Conservation (phyloP, 2,888 invertebrate species). For the Scaptodrosophila latifasciaeformis region DNA sequence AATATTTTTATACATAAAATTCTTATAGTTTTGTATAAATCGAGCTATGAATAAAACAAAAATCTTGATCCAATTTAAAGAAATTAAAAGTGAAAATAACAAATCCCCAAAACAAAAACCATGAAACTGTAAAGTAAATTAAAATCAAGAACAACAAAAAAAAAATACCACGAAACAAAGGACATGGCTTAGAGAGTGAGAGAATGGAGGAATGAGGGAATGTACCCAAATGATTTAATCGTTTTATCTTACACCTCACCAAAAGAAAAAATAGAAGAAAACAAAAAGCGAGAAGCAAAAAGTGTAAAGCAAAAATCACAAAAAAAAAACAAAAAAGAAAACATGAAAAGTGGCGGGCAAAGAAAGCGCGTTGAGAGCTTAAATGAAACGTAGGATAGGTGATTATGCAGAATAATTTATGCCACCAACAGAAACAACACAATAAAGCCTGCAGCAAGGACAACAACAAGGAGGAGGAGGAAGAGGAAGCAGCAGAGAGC, state of each 20-base stretch:
- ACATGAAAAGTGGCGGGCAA: slow-evolving; percentile 12
- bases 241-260: slow-evolving; percentile 43
- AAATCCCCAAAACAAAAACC: too few relatives aligned
- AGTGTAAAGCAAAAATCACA: too few relatives aligned
- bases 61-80: too few relatives aligned
- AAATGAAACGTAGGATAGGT: slow-evolving; percentile 55
- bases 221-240: slow-evolving; percentile 54
- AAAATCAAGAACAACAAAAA: neutral
- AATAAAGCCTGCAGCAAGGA: slow-evolving; percentile 7
- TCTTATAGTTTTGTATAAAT: too few relatives aligned
- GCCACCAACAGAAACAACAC: slow-evolving; percentile 30
- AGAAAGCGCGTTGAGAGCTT: slow-evolving; percentile 43
- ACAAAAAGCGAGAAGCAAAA: slow-evolving; percentile 9
- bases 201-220: too few relatives aligned
- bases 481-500: slow-evolving; percentile 33
- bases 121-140: too few relatives aligned
- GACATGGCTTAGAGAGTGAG: too few relatives aligned
- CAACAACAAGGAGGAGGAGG: neutral
- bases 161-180: slow-evolving; percentile 1
- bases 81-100: too few relatives aligned
- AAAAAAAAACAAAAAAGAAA: slow-evolving; percentile 17
- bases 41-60: too few relatives aligned
- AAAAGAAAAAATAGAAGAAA: slow-evolving; percentile 18
- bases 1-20: too few relatives aligned
- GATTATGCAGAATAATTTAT: slow-evolving; percentile 65